Base-by-base conservation (phyloP, 2,888 invertebrate genomes). In the Hypercompe scribonia region DNA sequence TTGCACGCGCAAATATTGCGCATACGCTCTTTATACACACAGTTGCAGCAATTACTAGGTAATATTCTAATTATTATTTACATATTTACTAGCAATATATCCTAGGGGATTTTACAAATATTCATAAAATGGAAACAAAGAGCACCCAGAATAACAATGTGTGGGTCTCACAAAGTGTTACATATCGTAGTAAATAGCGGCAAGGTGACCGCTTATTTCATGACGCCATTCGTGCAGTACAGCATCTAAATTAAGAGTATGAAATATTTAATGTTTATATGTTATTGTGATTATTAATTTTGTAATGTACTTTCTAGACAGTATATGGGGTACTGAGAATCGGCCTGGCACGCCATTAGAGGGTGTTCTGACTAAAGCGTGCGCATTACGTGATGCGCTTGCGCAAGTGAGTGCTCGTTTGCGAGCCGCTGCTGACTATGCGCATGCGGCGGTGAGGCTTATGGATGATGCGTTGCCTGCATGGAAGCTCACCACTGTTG, bases 401-500 rank as follows among this genome's bases (percentile, higher is more conserved):
- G 93, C 95, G 0, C 83, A 90, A 3, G 94, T 94, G 15, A 92
- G 93, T 63, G 90, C 90, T 58, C 87, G 92, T 2, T 83, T 96
- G 42, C 90, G 92, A 3, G 94, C 94, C 0, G 94, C 95, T 0
- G 93, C 93, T 0, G 93, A 92, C 42, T 93, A 94, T 74, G 92
- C 93, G 24, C 94, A 94, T 61, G 86, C 87, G 0, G 94, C 95
- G 0, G 87, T 91, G 3, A 86, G 92, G 3, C 75, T 91, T 36
- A 69, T 95, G 36, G 94, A 95, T 42, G 93, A 93, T 34, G 95
- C 94, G 0, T 81, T 95, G 70, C 93, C 94, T 0, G 92, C 93
- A 0, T 96, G 96, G 96, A 95, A 94, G 81, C 88, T 95, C 10
- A 90, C 92, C 2, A 88, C 92, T 10, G 90, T 94, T 61, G 94